Evolutionary conservation across 2,888 invertebrate genomes (phyloP), one percentile per base, ranked within the genome.

Genomic region (Camponotus fellah): DNA sequence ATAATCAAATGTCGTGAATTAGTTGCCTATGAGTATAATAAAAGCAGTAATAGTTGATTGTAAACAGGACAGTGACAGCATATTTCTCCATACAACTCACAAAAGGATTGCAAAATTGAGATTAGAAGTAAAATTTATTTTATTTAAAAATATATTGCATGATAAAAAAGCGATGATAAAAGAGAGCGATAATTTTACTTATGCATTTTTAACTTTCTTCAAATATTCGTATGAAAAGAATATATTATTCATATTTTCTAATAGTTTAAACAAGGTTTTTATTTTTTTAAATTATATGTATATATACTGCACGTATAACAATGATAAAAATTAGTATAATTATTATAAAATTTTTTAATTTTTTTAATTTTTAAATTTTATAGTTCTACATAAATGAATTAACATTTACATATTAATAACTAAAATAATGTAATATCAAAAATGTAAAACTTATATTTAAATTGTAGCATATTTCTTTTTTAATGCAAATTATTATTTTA

Each of bases 1-100:
- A 80, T 60, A 72, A 49, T 69, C 58, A 77, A 77, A 69, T 80
- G 60, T 80, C 60, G 56, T 17, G 46, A 43, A 80, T 34, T 60
- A 43, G n/a, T 14, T 43, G 69, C 40, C 56, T 66, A 53, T 53
- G 68, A n/a, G n/a, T 68, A 69, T 58, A 69, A 58, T 77, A 46
- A 77, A 77, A 77, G 43, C 58, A 68, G 40, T 68, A 65, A 2
- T 43, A 17, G 32, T 56, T 32, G 66, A 34, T 14, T 77, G 34
- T 43, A 32, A 69, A 69, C 32, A 32, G n/a, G n/a, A 66, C 9
- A 49, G 53, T 2, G 26, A n/a, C 8, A 8, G 49, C 17, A 32
- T 12, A 37, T 66, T 76, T 8, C 40, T 8, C n/a, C 56, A 2
- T 43, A 40, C 12, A 56, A 76, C 17, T 53, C 56, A 12, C 17